Base-by-base conservation (phyloP, 64 coral and sea anemone species). In the Hydrozoanthus tunicans region DNA sequence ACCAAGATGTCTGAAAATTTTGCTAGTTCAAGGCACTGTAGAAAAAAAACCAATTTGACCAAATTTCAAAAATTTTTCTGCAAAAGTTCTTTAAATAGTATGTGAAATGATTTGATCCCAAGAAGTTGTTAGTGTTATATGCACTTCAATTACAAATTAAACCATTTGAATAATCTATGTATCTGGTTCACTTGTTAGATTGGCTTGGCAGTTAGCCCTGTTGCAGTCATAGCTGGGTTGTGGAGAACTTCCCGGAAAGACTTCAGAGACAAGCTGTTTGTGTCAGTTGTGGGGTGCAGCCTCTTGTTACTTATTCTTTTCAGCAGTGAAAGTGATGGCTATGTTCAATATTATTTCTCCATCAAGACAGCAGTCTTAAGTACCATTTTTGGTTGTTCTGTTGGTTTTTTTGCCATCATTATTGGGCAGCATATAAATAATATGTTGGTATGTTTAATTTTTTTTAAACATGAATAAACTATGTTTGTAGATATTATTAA, bases 241-340 rank as follows among this genome's bases (percentile, higher is more conserved):
- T 72, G 67, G 55, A 73, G 55, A 20, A 73, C 54, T 26, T 86
- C 83, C 7, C 55, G 9, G 56, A 71, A 88, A 56, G 20, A 59
- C 20, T 59, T 25, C 26, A 58, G 54, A 61, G 24, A 88, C 23
- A 59, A 74, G 11, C 69, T 73, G 13, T 73, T 88, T 32, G 11
- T 88, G 4, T 13, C 25, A 6, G n/a, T 88, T n/a, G 9, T 74
- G 67, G 84, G 68, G 6, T 74, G 83, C 67, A 73, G 84, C 57
- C 20, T 73, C 6, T 70, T 72, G 9, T 26, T 88, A 53, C 53
- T 88, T 27, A 27, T 88, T 14, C 52, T 73, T 9, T 74, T 88
- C 66, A 26, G 68, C 84, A 88, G 84, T 56, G 64, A 85, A 85
- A 54, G 43, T 20, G 81, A 85, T 85, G 63, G 13, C 8, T 85